These are phyloP conservation scores for Cremastobaeus sp. DNA, from an alignment of 2,888 invertebrate genomes.

Conservation along the genomic window DNA sequence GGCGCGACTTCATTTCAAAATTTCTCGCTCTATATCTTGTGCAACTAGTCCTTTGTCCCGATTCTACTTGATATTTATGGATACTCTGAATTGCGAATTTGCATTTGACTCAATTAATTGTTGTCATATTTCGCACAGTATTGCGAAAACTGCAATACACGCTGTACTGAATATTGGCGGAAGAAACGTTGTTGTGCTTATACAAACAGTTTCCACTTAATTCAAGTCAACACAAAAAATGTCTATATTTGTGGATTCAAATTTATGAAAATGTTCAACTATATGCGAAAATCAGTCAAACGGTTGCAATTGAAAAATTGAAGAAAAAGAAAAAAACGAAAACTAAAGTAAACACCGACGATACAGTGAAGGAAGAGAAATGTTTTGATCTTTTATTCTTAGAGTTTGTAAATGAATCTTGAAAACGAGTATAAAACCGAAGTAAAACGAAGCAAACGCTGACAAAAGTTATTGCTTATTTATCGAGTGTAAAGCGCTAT, in stretches of 20 bases:
- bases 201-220: constrained; percentile 16
- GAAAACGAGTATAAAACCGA: constrained; percentile 8
- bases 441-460: neutral
- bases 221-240: constrained; percentile 4
- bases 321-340: neutral
- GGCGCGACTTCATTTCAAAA: constrained; percentile 7
- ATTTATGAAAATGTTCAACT: constrained; percentile 25
- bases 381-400: too few species aligned
- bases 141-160: constrained; percentile 7
- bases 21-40: constrained; percentile 10
- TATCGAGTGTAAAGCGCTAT: constrained; percentile 22
- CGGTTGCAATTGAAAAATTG: too few species aligned
- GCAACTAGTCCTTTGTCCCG: too few species aligned
- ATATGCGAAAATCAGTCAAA: too few species aligned
- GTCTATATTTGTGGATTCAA: constrained; percentile 15
- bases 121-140: constrained; percentile 9
- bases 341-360: too few species aligned
- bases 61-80: constrained; percentile 15
- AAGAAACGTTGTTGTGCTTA: constrained; percentile 9
- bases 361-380: too few species aligned
- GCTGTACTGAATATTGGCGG: too few species aligned
- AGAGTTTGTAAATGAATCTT: too few species aligned
- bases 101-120: constrained; percentile 25
- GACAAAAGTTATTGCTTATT: constrained; percentile 37
- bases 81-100: constrained; percentile 29